Conservation (phyloP, 2,113 vertebrate genomes). For the Sardina pilchardus region DNA sequence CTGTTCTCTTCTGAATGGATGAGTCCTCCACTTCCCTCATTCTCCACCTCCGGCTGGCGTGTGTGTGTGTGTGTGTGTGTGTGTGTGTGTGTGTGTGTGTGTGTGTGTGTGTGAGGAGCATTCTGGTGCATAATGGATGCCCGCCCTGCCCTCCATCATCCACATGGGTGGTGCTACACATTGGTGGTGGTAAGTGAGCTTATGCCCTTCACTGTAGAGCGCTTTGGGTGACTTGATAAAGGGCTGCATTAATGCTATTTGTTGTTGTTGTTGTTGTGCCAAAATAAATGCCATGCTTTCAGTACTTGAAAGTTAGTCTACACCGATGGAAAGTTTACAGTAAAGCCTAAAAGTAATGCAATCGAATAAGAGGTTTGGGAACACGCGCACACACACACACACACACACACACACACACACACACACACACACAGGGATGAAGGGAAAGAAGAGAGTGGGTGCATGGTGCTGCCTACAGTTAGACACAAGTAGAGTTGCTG, state of each 20-base stretch:
- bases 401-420: neutral
- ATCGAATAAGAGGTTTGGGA: neutral
- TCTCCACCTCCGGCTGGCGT: too few species aligned
- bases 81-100: constrained; percentile 33
- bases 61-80: neutral
- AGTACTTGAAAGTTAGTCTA: neutral
- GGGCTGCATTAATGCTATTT: too few species aligned
- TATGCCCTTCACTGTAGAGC: too few species aligned
- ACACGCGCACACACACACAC: too few species aligned
- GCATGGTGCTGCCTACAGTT: neutral
- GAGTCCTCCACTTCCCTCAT: too few species aligned
- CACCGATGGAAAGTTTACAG: neutral
- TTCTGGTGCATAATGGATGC: too few species aligned
- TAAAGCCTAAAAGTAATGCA: neutral
- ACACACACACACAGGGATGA: neutral
- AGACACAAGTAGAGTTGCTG: neutral
- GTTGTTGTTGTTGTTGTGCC: too few species aligned
- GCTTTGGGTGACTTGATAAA: neutral
- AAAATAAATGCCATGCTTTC: neutral
- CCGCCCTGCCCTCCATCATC: too few species aligned
- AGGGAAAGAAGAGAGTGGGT: too few species aligned
- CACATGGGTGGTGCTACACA: neutral
- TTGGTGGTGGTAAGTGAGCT: too few species aligned
- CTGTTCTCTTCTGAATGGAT: neutral
- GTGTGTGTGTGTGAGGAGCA: neutral